These are phyloP conservation scores for Ichneumoninae sp. DNA, from an alignment of 2,888 invertebrate species.

Conservation along the genomic window DNA sequence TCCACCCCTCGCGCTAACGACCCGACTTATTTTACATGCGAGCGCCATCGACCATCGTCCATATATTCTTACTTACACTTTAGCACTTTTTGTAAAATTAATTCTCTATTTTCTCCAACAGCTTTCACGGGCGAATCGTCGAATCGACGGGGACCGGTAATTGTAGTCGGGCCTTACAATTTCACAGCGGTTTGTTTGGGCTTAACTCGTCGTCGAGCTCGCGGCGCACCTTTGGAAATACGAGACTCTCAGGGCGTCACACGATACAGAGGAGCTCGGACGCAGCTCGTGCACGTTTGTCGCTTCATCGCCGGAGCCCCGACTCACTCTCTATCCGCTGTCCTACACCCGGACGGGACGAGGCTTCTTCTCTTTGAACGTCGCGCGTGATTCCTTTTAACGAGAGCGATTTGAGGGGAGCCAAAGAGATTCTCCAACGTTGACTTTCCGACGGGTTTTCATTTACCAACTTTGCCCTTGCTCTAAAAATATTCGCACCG, in stretches of 20 bases:
- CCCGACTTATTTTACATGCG: conserved; percentile 34
- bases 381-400: conserved; percentile 52
- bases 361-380: conserved; percentile 20
- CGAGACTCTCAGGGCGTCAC: conserved; percentile 8
- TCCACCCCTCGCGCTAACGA: conserved; percentile 59
- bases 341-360: neutral
- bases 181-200: conserved; percentile 52
- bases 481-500: too few relatives aligned
- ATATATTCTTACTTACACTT: neutral
- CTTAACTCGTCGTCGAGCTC: conserved; percentile 33
- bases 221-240: conserved; percentile 48
- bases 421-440: neutral
- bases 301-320: conserved; percentile 14
- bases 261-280: conserved; percentile 29
- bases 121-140: conserved; percentile 30
- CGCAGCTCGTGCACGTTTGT: conserved; percentile 15
- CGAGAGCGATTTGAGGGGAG: conserved; percentile 45
- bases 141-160: conserved; percentile 28
- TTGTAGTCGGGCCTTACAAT: conserved; percentile 56
- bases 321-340: neutral
- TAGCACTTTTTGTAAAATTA: neutral
- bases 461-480: too few relatives aligned
- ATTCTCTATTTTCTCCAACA: conserved; percentile 19
- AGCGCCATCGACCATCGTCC: neutral
- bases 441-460: conserved; percentile 23